Evolutionary conservation across 2,888 invertebrate species (phyloP).

Genomic region (Uropetala carovei): DNA sequence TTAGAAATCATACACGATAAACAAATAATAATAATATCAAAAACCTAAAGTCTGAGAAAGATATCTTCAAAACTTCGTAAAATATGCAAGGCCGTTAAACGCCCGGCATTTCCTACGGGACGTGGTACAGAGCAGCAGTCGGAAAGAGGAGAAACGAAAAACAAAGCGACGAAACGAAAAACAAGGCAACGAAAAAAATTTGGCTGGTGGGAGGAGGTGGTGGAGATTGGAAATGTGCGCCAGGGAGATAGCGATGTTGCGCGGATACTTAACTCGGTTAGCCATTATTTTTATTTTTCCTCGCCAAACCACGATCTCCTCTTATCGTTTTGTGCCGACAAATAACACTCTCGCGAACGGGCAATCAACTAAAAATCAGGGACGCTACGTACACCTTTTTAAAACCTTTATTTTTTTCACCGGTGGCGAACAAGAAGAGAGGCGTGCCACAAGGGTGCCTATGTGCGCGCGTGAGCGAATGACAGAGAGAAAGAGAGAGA

Average conservation of each 20-base stretch:
- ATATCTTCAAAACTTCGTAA: no score
- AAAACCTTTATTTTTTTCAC: neutral
- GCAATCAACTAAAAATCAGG: slow-evolving; percentile 26
- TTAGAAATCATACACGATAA: no score
- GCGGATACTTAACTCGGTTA: neutral
- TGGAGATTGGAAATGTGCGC: slow-evolving; percentile 2
- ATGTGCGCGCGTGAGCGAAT: slow-evolving; percentile 2
- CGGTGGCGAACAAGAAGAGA: neutral
- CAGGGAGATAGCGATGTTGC: neutral
- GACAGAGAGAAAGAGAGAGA: slow-evolving; percentile 12
- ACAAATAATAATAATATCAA: no score
- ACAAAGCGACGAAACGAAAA: neutral
- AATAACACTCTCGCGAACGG: slow-evolving; percentile 14
- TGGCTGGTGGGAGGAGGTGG: neutral
- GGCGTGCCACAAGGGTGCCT: neutral
- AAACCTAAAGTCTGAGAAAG: no score
- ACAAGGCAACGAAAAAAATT: neutral
- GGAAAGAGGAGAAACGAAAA: neutral
- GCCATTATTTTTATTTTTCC: slow-evolving; percentile 5
- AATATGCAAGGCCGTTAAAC: no score
- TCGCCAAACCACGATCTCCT: neutral
- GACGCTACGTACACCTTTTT: neutral
- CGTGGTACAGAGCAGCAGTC: neutral
- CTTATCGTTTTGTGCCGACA: neutral
- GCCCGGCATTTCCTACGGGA: neutral